A percentile compares a stretch with the other conserved stretches of the same genome.
phyloP scores from a whole-genome alignment of 1,140 invertebrate genomes.

The Drosophila jambulina region DNA sequence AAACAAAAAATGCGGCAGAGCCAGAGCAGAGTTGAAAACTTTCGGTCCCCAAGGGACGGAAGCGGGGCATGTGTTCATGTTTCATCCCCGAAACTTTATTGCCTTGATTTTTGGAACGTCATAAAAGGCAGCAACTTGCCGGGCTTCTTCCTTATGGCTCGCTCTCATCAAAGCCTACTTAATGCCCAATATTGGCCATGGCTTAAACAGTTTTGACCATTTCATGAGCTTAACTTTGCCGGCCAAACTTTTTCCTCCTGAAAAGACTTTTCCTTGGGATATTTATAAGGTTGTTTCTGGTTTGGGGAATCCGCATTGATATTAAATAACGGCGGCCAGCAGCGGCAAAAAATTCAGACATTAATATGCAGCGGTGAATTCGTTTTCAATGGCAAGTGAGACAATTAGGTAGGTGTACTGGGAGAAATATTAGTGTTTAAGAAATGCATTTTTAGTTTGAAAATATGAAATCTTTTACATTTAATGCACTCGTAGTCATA shows the following conservation, averaged over 20 bases:
- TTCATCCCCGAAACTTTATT: constrained; percentile 58
- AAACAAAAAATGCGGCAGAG: constrained; percentile 48
- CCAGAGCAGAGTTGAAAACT: constrained; percentile 75
- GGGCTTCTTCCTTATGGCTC: constrained; percentile 67
- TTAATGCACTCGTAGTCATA: too few species aligned
- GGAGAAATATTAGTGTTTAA: background rate
- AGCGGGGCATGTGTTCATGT: constrained; percentile 16
- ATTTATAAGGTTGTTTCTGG: constrained; percentile 42
- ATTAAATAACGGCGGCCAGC: constrained; percentile 53
- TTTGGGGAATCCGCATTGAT: constrained; percentile 69
- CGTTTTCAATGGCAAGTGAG: constrained; percentile 46
- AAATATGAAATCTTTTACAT: too few species aligned
- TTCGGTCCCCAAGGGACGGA: constrained; percentile 22
- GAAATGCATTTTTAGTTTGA: background rate
- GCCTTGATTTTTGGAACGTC: constrained; percentile 69
- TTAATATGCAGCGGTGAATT: constrained; percentile 71
- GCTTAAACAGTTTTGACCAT: constrained; percentile 78
- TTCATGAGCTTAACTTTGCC: constrained; percentile 40
- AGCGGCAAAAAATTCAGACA: constrained; percentile 40
- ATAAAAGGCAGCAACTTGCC: constrained; percentile 39
- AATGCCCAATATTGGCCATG: constrained; percentile 72
- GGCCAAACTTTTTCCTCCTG: constrained; percentile 23
- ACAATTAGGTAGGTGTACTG: constrained; percentile 45
- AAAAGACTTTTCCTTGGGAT: constrained; percentile 19
- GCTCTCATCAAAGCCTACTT: constrained; percentile 76